Conservation (phyloP, 2,113 vertebrate genomes). For the Macaca nemestrina region DNA sequence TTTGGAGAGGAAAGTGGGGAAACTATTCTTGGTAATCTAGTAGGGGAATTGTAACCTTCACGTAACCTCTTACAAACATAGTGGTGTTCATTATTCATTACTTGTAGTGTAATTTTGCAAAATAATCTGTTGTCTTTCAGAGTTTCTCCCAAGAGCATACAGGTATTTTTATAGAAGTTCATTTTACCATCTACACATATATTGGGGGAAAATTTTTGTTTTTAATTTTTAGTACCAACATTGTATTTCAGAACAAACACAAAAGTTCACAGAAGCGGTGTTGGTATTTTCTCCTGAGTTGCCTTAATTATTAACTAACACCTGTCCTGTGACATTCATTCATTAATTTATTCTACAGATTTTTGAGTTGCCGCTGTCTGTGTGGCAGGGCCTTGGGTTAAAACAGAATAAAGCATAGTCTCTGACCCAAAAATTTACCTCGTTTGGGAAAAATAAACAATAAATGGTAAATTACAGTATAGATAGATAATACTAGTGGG, state of each 20-base stretch:
- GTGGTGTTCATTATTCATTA: neutral
- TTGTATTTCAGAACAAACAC: slow-evolving; percentile 11
- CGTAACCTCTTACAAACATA: neutral
- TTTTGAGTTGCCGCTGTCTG: neutral
- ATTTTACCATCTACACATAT: neutral
- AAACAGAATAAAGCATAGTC: neutral
- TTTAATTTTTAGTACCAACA: neutral
- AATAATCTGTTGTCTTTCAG: neutral
- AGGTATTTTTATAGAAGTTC: neutral
- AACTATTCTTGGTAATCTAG: neutral
- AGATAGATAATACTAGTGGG: neutral
- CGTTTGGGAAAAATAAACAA: neutral
- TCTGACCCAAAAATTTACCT: neutral
- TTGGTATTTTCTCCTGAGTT: neutral
- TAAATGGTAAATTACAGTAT: neutral
- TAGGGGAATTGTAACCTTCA: neutral
- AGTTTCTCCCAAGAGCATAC: neutral
- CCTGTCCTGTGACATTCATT: neutral
- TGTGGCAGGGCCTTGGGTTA: neutral
- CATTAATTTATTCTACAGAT: neutral
- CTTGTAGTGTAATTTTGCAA: neutral
- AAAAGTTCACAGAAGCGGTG: neutral
- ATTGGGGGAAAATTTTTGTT: neutral
- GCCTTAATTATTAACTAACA: neutral
- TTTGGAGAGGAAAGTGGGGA: slow-evolving; percentile 11